Evolutionary conservation across 2,888 invertebrate genomes (phyloP), one percentile per base, ranked within the genome.

Genomic region (Ditula angustiorana): DNA sequence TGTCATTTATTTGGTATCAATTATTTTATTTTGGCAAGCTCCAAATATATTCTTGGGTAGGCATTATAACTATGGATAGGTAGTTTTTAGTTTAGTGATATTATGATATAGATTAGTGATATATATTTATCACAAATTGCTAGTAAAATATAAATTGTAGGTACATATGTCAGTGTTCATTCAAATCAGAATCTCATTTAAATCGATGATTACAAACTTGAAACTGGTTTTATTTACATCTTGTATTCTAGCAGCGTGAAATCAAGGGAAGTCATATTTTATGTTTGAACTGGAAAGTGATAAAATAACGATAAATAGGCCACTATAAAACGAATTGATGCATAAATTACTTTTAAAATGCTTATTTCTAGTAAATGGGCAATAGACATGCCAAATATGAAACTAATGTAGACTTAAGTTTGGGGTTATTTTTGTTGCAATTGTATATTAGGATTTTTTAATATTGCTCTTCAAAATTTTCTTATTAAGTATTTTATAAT

Each of bases 281-380:
- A 49, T 57, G 41, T 62, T 62, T 37, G 23, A 62, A 62, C 56
- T 56, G 49, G 56, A 56, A 62, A 62, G 56, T 62, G 56, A 62
- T 62, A 62, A 61, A 61, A 61, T 55, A 62, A 41, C 49, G 16
- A 50, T 56, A 62, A 62, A 62, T 62, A 62, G 41, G 23, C 62
- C 41, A 49, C 57, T 44, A 52, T 63, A 52, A 62, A 58, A 63
- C 33, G 44, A 58, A 63, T 35, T 58, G 57, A 33, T 35, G 58
- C 57, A 58, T 63, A 58, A 52, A 63, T 63, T 58, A 63, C 52
- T 46, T 58, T 52, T 33, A 21, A 58, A 52, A 63, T 41, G 50
- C 44, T 46, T 46, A 28, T 47, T 58, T 58, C 44, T 21, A 19
- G 50, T 19, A 49, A 57, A 62, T 57, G 41, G 30, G 49, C 28